Evolutionary conservation across 2,113 vertebrate genomes (phyloP).

Genomic region (Todiramphus saurophagus): DNA sequence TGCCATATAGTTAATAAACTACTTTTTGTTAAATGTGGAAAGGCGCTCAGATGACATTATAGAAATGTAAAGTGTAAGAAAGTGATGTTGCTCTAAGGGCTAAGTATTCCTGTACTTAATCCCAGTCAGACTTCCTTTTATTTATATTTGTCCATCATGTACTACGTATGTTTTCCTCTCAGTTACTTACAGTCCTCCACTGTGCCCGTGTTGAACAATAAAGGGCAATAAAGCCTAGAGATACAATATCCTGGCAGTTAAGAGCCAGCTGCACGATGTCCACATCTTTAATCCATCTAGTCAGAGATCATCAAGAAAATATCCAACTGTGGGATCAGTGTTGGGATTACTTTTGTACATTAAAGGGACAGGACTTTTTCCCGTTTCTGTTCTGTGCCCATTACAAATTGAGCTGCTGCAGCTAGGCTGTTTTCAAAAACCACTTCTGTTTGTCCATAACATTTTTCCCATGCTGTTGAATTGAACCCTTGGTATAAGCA

Average conservation of each 20-base stretch:
- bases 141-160: not conserved
- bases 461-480: not conserved
- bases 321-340: not conserved
- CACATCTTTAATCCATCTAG: not conserved
- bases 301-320: conserved; percentile 14
- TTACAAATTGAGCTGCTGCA: not conserved
- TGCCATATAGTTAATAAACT: not conserved
- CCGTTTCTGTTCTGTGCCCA: not conserved
- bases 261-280: conserved; percentile 11
- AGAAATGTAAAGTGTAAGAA: not conserved
- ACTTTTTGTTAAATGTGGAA: not conserved
- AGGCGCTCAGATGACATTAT: not conserved
- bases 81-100: not conserved
- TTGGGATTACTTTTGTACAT: not conserved
- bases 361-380: not conserved
- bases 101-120: not conserved
- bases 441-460: not conserved
- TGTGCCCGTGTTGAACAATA: not conserved
- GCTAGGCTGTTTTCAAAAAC: not conserved
- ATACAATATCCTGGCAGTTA: conserved; percentile 11
- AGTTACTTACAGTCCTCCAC: not conserved
- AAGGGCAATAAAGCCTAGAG: not conserved
- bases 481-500: not conserved
- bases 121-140: not conserved
- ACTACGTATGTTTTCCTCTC: not conserved